A percentile compares a stretch with the other conserved stretches of the same genome.
Evolutionary conservation across 2,113 vertebrate species (phyloP).

Genomic region (Chaenogobius annularis): DNA sequence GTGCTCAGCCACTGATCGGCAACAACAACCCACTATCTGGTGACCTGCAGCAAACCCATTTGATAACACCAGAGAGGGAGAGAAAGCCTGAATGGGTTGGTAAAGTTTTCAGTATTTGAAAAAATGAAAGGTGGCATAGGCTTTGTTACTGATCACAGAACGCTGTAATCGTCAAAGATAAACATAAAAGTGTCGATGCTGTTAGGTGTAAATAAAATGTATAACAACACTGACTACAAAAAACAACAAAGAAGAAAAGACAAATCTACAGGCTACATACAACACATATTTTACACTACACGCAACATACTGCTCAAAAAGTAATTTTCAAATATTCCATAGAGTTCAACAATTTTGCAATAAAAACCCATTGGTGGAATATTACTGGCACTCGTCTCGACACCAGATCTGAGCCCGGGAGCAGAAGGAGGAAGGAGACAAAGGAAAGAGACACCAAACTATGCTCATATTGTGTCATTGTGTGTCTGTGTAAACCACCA

Average conservation of each 20-base stretch:
- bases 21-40: conserved; percentile 52
- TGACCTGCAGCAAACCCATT: conserved; percentile 34
- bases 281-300: not conserved
- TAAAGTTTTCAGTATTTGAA: too few species aligned
- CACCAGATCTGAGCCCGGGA: conserved; percentile 22
- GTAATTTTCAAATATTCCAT: too few species aligned
- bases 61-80: not conserved
- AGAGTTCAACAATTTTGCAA: not conserved
- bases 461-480: conserved; percentile 22
- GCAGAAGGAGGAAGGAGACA: conserved; percentile 1
- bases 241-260: not conserved
- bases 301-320: too few species aligned
- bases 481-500: conserved; percentile 30
- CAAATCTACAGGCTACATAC: too few species aligned
- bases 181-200: too few species aligned
- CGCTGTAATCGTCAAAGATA: too few species aligned
- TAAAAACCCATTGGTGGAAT: conserved; percentile 19
- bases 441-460: conserved; percentile 16
- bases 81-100: not conserved
- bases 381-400: conserved; percentile 17
- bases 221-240: not conserved
- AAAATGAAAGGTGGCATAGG: too few species aligned
- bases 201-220: too few species aligned
- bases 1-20: conserved; percentile 48
- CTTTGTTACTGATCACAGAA: too few species aligned